Evolutionary conservation across 2,888 invertebrate species (phyloP), one percentile per base, ranked within the genome.

Genomic region (Cremastobaeus sp.): DNA sequence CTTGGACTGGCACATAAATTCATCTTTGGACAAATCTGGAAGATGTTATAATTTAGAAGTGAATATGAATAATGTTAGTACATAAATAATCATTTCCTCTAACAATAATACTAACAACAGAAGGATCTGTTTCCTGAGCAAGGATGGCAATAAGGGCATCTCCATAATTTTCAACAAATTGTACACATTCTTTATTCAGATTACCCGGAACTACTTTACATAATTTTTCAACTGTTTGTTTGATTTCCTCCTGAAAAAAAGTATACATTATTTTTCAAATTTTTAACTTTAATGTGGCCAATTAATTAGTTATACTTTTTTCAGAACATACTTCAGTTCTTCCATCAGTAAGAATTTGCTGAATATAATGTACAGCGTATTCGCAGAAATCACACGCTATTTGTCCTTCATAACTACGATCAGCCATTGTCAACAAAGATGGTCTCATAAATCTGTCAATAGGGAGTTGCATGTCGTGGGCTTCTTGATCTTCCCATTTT

Each of bases 101-200:
- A n/a, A n/a, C n/a, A n/a, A n/a, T n/a, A 57, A 47, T 55, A 88
- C 88, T 89, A 55, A 94, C 92, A 80, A 90, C 89, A 3, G 93
- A 89, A 0, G 95, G 94, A 85, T 95, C 94, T 48, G 94, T 92
- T 85, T 93, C 92, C 85, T 95, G 93, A 32, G 93, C 93, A 5
- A 96, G 85, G 64, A 96, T 86, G 5, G 95, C 93, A 77, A 96
- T 91, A 65, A 96, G 88, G 1, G 94, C 93, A 78, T 93, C 93
- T 11, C 95, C 95, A 85, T 96, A 96, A 76, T 92, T 90, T 3
- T 93, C 89, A 3, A 96, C 91, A 85, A 96, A 96, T 80, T 92
- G 90, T 30, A 90, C 87, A 84, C 96, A 96, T 79, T 94, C 90
- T 0, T 86, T 88, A 68, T 89, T 88, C 14, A 96, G 85, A 0